Conservation (phyloP, 2,797 vertebrate species). For the Artibeus lituratus region DNA sequence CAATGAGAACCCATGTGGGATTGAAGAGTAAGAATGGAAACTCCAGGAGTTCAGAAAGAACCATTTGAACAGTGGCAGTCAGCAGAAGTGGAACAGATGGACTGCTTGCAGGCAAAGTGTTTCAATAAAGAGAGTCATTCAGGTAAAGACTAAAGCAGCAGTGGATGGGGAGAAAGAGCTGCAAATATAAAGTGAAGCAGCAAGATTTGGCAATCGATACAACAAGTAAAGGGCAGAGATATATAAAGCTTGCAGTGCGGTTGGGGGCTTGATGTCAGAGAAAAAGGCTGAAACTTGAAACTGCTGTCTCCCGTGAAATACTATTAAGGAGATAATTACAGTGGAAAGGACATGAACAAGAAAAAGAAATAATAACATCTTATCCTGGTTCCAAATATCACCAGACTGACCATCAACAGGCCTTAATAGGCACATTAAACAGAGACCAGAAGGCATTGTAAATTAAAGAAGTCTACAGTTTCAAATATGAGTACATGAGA, state of each 20-base stretch:
- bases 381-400: constrained; percentile 16
- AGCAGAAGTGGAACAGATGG: not conserved
- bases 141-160: not conserved
- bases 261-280: constrained; percentile 11
- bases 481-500: not conserved
- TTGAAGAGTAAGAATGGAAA: constrained; percentile 37
- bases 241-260: not conserved
- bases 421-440: not conserved
- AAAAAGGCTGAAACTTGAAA: not conserved
- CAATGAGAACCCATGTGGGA: not conserved
- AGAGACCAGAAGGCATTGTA: not conserved
- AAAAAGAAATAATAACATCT: not conserved
- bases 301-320: not conserved
- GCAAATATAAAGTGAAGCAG: constrained; percentile 30
- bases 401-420: not conserved
- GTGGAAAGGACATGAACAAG: not conserved
- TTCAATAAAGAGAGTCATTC: constrained; percentile 7
- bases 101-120: not conserved
- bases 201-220: not conserved
- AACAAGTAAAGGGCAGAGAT: constrained; percentile 1
- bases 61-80: not conserved
- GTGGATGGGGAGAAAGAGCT: not conserved
- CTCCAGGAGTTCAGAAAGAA: not conserved
- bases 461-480: constrained; percentile 26
- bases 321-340: constrained; percentile 27